These are phyloP conservation scores for Pseudomyrmex gracilis DNA, from an alignment of 1,140 invertebrate species.

Conservation along the genomic window DNA sequence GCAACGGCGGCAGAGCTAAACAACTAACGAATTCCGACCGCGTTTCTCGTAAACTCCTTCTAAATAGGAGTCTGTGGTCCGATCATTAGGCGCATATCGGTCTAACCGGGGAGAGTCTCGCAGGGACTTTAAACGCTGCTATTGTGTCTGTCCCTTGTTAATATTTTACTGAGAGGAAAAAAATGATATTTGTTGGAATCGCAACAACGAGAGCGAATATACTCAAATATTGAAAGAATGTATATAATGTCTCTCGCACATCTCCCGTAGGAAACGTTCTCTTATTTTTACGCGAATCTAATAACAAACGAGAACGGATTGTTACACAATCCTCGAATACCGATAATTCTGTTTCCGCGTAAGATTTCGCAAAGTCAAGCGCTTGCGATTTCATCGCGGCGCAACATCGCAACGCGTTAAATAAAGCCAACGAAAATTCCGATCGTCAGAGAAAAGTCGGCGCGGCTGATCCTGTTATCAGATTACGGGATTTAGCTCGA, in stretches of 20 bases:
- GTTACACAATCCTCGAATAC: constrained; percentile 1
- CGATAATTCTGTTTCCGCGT: too few relatives aligned
- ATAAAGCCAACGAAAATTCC: constrained; percentile 24
- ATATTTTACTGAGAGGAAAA: constrained; percentile 17
- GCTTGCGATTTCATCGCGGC: background rate
- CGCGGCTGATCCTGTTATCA: constrained; percentile 23
- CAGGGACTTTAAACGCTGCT: background rate
- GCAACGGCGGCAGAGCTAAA: background rate
- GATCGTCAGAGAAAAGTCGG: constrained; percentile 23
- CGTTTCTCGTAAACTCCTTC: background rate
- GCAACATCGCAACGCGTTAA: constrained; percentile 6
- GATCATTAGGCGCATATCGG: constrained; percentile 22
- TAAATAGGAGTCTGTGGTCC: background rate
- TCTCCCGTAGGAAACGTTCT: too few relatives aligned
- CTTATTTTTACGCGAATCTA: too few relatives aligned
- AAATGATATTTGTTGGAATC: background rate
- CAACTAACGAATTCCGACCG: constrained; percentile 23
- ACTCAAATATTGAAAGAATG: too few relatives aligned
- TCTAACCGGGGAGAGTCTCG: background rate
- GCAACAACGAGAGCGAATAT: background rate
- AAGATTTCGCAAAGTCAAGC: background rate
- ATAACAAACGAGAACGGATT: background rate
- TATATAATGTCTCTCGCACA: too few relatives aligned
- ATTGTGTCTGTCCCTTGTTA: background rate
- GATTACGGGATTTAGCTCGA: constrained; percentile 24